A percentile compares a stretch with the other conserved stretches of the same genome.
Conservation (phyloP, 1,140 invertebrate genomes). For the Drosophila lowei region DNA sequence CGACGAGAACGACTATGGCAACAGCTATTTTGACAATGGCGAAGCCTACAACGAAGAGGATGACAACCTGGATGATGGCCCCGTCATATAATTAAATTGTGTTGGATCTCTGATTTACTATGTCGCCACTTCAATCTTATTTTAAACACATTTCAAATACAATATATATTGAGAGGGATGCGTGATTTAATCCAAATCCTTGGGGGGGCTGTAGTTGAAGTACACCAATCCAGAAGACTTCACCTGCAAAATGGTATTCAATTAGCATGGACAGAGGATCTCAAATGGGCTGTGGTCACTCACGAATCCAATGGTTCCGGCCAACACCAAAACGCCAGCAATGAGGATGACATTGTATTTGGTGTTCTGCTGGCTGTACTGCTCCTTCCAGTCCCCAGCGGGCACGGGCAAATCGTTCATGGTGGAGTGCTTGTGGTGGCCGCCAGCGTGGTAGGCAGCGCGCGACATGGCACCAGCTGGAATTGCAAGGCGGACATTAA, state of each 20-base stretch:
- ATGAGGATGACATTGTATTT: slow-evolving; percentile 88
- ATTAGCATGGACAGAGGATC: neutral
- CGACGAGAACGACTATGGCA: slow-evolving; percentile 90
- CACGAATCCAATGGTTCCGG: slow-evolving; percentile 86
- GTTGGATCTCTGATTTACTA: slow-evolving; percentile 71
- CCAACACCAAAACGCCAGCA: slow-evolving; percentile 85
- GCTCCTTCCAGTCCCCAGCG: slow-evolving; percentile 88
- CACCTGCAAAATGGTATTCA: slow-evolving; percentile 77
- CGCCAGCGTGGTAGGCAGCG: slow-evolving; percentile 72
- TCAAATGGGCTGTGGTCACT: slow-evolving; percentile 58
- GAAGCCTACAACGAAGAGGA: slow-evolving; percentile 94
- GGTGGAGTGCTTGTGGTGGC: slow-evolving; percentile 80
- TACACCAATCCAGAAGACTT: slow-evolving; percentile 85
- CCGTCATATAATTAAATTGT: slow-evolving; percentile 74
- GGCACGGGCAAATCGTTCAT: slow-evolving; percentile 90
- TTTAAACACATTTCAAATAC: slow-evolving; percentile 68
- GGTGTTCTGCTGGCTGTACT: slow-evolving; percentile 86
- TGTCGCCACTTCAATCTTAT: slow-evolving; percentile 75
- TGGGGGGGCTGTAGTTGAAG: slow-evolving; percentile 86
- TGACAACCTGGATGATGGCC: slow-evolving; percentile 92
- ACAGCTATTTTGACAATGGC: slow-evolving; percentile 94
- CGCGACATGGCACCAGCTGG: slow-evolving; percentile 75
- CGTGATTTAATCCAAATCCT: slow-evolving; percentile 84
- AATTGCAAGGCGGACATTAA: neutral
- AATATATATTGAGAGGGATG: slow-evolving; percentile 45